These are phyloP conservation scores for Nycticorax nycticorax DNA, from an alignment of 2,113 vertebrate species.

Conservation along the genomic window DNA sequence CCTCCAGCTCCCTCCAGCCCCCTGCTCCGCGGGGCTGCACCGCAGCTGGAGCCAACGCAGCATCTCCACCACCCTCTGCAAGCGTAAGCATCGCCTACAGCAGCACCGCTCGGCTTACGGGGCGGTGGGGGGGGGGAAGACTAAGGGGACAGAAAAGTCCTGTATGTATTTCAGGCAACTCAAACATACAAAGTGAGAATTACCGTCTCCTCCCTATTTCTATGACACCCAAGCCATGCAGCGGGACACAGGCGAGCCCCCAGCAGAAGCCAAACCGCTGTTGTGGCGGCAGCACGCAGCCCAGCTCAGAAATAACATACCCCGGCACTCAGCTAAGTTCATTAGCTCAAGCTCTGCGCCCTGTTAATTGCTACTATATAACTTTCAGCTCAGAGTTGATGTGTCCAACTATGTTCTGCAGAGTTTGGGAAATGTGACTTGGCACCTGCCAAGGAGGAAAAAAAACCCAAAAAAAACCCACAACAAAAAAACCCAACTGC, in stretches of 20 bases:
- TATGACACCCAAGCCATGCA: background rate
- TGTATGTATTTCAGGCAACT: background rate
- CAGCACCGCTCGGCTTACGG: accelerated
- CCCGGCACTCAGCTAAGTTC: background rate
- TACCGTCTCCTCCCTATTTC: background rate
- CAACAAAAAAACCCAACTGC: background rate
- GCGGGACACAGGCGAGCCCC: background rate
- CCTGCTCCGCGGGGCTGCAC: background rate
- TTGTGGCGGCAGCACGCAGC: accelerated
- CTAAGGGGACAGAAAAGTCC: background rate
- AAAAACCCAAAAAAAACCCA: background rate
- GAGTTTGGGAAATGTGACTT: background rate
- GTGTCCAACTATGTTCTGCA: background rate
- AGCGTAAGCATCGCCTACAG: accelerated
- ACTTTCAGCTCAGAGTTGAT: background rate
- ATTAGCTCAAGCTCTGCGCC: background rate
- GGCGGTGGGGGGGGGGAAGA: background rate
- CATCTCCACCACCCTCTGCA: background rate
- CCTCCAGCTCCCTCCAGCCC: background rate
- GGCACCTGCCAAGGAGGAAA: background rate
- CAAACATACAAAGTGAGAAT: background rate
- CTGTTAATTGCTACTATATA: background rate
- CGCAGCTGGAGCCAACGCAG: accelerated
- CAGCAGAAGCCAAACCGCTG: background rate
- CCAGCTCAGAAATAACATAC: background rate